Percentiles rank a stretch among this genome's conserved stretches.
Evolutionary conservation across 2,797 vertebrate species (phyloP).

Genomic region (Poecilia picta): DNA sequence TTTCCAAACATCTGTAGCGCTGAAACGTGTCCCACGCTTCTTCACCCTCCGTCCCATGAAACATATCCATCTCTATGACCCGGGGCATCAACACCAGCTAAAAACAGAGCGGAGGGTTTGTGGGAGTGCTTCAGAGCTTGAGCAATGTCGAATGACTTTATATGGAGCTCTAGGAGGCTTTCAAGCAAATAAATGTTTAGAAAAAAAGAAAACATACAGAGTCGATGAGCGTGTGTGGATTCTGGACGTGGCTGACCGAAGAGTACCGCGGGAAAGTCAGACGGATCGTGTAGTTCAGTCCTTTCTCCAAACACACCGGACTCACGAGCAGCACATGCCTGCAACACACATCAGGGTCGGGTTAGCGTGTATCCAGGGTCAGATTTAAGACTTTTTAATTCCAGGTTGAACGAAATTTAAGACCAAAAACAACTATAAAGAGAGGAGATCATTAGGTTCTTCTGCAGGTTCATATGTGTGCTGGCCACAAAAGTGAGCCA

Average conservation of each 20-base stretch:
- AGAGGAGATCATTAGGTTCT: too few species aligned
- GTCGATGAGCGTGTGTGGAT: constrained; percentile 91
- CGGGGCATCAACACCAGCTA: constrained; percentile 94
- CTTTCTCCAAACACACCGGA: constrained; percentile 91
- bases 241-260: constrained; percentile 77
- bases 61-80: constrained; percentile 90
- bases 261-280: constrained; percentile 89
- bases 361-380: background rate
- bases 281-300: constrained; percentile 89
- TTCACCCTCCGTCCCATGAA: constrained; percentile 84
- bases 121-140: background rate
- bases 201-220: constrained; percentile 73
- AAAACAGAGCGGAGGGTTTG: background rate
- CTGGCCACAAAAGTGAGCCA: too few species aligned
- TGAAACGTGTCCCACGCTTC: constrained; percentile 94
- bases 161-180: background rate
- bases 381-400: too few species aligned
- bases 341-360: constrained; percentile 29
- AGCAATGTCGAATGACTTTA: background rate
- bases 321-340: constrained; percentile 87
- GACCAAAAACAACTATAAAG: too few species aligned
- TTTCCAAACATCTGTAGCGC: constrained; percentile 95
- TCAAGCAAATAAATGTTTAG: background rate
- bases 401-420: too few species aligned
- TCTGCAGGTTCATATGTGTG: too few species aligned